Conservation (phyloP, 2,113 vertebrate species). For the Candoia aspera region DNA sequence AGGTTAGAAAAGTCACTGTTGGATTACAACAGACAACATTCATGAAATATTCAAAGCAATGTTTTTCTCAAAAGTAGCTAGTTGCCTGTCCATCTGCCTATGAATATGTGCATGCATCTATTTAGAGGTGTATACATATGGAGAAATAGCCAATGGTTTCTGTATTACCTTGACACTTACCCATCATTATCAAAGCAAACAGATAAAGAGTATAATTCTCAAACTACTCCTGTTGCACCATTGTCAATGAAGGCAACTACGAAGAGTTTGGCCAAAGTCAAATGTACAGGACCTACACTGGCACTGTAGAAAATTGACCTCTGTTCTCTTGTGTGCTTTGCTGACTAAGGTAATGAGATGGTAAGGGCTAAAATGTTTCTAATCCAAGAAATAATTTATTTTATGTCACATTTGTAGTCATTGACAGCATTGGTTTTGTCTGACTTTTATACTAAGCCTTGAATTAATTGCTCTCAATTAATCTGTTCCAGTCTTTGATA, state of each 20-base stretch:
- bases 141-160: neutral
- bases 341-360: conserved; percentile 33
- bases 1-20: neutral
- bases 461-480: conserved; percentile 85
- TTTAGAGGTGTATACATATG: neutral
- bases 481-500: conserved; percentile 80
- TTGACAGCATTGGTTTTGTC: conserved; percentile 67
- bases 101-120: neutral
- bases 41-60: neutral
- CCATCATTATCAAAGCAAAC: neutral
- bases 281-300: neutral
- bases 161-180: neutral
- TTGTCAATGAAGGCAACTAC: neutral
- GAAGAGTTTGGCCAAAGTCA: conserved; percentile 5
- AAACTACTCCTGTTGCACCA: neutral
- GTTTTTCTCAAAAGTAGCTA: neutral
- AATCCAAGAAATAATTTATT: conserved; percentile 47
- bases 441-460: conserved; percentile 74
- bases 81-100: neutral
- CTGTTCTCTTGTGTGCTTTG: conserved; percentile 8
- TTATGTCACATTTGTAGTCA: conserved; percentile 72
- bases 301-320: conserved; percentile 22
- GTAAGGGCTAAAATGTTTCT: conserved; percentile 39
- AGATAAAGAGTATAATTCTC: neutral
- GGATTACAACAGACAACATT: neutral